Conservation (phyloP, 2,113 vertebrate species). For the Cebidichthys violaceus region DNA sequence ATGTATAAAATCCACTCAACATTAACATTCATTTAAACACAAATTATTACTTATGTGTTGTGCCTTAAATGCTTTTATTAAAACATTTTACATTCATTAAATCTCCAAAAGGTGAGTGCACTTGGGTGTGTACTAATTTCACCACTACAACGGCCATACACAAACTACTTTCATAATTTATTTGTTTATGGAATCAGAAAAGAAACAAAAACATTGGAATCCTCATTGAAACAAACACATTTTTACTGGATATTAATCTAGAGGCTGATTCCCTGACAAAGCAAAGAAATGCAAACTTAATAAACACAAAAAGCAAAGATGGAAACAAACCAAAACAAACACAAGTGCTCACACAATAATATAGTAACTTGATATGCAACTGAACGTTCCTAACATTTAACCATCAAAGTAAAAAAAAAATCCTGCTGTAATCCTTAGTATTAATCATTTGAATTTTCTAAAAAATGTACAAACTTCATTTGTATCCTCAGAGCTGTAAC, state of each 20-base stretch:
- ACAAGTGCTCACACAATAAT: slow-evolving; percentile 10
- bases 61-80: slow-evolving; percentile 33
- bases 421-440: slow-evolving; percentile 11
- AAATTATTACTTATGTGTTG: background rate
- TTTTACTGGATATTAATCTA: background rate
- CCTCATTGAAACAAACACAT: slow-evolving; percentile 7
- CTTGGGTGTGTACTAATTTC: slow-evolving; percentile 24
- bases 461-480: slow-evolving; percentile 35
- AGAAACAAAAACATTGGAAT: slow-evolving; percentile 38
- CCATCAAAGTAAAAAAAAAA: slow-evolving; percentile 11
- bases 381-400: slow-evolving; percentile 15
- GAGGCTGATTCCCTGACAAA: slow-evolving; percentile 1
- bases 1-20: background rate
- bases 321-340: slow-evolving; percentile 29
- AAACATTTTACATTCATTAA: slow-evolving; percentile 41
- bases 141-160: background rate
- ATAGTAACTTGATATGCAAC: background rate
- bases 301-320: slow-evolving; percentile 12
- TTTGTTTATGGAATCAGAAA: slow-evolving; percentile 65
- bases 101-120: slow-evolving; percentile 28
- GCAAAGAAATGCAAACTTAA: slow-evolving; percentile 20
- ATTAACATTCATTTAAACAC: background rate
- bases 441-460: slow-evolving; percentile 12
- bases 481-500: slow-evolving; percentile 23
- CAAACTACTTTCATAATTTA: slow-evolving; percentile 16